phyloP scores from a whole-genome alignment of 2,888 invertebrate species.

The Hanleya hanleyi region DNA sequence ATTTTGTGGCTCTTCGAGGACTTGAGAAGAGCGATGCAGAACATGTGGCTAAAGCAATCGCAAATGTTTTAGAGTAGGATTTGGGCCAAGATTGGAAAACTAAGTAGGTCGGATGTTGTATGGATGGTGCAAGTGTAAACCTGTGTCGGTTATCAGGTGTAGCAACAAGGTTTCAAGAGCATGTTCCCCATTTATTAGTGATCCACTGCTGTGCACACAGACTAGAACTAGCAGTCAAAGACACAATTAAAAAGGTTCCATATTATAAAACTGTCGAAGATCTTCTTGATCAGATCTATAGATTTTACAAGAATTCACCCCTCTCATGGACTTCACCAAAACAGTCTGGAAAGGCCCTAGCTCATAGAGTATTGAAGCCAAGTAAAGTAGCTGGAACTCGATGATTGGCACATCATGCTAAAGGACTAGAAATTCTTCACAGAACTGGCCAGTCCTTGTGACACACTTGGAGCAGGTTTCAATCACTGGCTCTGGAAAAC shows the following conservation, averaged over 20 bases:
- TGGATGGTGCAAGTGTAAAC: neutral
- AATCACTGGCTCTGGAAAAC: neutral
- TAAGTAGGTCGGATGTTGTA: neutral
- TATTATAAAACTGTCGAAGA: neutral
- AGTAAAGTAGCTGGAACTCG: neutral
- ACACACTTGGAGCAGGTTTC: neutral
- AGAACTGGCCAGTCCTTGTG: neutral
- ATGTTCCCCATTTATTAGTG: neutral
- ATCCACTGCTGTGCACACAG: neutral
- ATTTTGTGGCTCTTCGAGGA: too few relatives aligned
- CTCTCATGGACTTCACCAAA: too few relatives aligned
- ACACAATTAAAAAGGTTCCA: neutral
- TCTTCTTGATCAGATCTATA: neutral
- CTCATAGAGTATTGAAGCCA: neutral
- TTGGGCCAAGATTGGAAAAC: neutral
- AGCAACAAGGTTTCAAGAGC: neutral
- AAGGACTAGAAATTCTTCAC: neutral
- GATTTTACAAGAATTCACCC: too few relatives aligned
- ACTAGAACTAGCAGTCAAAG: neutral
- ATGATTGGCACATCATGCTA: neutral
- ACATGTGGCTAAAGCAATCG: neutral
- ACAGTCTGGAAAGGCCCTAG: too few relatives aligned
- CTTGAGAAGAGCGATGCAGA: neutral
- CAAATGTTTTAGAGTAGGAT: neutral
- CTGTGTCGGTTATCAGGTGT: neutral